phyloP scores from a whole-genome alignment of 1,140 invertebrate genomes.

The Euura lappo region DNA sequence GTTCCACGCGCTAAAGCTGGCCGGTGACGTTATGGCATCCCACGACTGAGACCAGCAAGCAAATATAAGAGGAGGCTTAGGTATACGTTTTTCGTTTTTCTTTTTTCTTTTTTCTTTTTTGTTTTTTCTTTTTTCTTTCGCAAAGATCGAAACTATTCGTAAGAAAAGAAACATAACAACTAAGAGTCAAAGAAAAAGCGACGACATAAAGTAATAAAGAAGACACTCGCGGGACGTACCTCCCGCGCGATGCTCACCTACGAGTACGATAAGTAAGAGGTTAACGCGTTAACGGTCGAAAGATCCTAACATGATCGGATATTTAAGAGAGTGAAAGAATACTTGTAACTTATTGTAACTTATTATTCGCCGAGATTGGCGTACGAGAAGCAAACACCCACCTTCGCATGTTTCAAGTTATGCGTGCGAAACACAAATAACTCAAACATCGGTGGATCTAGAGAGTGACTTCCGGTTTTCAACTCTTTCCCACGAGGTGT shows the following conservation, averaged over 20 bases:
- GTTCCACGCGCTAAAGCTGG: conserved; percentile 47
- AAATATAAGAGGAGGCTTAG: conserved; percentile 48
- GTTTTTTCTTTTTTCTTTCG: conserved; percentile 16
- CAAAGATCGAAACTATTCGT: conserved; percentile 12
- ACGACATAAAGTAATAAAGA: conserved; percentile 32
- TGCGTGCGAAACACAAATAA: background rate
- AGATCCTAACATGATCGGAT: too few species aligned
- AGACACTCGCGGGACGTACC: conserved; percentile 9
- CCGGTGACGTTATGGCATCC: conserved; percentile 25
- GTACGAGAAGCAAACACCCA: background rate
- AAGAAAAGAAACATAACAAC: conserved; percentile 10
- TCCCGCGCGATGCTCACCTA: background rate
- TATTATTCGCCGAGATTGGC: background rate
- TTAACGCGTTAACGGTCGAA: too few species aligned
- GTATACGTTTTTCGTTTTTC: background rate
- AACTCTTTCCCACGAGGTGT: background rate
- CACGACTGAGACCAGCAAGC: conserved; percentile 52
- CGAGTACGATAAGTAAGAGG: too few species aligned
- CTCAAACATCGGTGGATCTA: background rate
- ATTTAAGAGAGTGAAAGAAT: too few species aligned
- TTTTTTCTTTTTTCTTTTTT: conserved; percentile 26
- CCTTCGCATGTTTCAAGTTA: background rate
- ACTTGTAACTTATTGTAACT: background rate
- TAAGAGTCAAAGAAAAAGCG: conserved; percentile 43
- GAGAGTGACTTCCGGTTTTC: background rate